Percentiles rank a stretch among this genome's conserved stretches.
These are phyloP conservation scores for Hedya salicella DNA, from an alignment of 2,888 invertebrate genomes.

Conservation along the genomic window DNA sequence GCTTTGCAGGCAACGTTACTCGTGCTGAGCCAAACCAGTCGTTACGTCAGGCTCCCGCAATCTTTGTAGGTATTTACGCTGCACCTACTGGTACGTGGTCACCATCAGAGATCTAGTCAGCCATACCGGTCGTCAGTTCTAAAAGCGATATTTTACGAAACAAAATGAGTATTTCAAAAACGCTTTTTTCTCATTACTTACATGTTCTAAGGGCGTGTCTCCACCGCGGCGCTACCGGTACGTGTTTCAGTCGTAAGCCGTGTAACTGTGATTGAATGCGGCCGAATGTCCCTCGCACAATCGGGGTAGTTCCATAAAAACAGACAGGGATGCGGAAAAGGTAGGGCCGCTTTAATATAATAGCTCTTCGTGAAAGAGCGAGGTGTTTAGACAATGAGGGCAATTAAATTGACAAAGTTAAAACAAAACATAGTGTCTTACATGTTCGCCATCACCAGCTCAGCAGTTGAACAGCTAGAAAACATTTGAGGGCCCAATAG, in stretches of 20 bases:
- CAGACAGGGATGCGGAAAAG: slow-evolving; percentile 19
- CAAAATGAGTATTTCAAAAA: background rate
- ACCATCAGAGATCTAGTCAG: too few species aligned
- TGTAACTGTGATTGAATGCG: slow-evolving; percentile 38
- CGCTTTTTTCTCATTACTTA: slow-evolving; percentile 1
- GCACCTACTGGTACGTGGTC: too few species aligned
- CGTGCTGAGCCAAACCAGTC: too few species aligned
- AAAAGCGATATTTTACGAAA: too few species aligned
- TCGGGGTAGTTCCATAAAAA: slow-evolving; percentile 29
- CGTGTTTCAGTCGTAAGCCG: slow-evolving; percentile 40
- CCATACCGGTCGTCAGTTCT: too few species aligned
- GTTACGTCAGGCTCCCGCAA: too few species aligned
- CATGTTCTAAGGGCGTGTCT: slow-evolving; percentile 17
- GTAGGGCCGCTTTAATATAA: slow-evolving; percentile 13
- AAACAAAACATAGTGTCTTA: background rate
- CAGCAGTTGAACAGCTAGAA: too few species aligned
- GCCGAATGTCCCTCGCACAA: slow-evolving; percentile 10
- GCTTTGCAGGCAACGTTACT: too few species aligned
- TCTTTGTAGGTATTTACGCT: too few species aligned
- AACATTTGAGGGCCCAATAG: too few species aligned
- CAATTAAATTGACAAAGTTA: background rate
- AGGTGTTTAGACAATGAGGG: background rate
- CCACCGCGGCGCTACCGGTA: slow-evolving; percentile 24
- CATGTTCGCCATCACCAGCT: too few species aligned
- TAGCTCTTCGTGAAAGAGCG: background rate